Percentiles rank a stretch among this genome's conserved stretches.
phyloP scores from a whole-genome alignment of 1,140 invertebrate species.

The Drosophila elegans region DNA sequence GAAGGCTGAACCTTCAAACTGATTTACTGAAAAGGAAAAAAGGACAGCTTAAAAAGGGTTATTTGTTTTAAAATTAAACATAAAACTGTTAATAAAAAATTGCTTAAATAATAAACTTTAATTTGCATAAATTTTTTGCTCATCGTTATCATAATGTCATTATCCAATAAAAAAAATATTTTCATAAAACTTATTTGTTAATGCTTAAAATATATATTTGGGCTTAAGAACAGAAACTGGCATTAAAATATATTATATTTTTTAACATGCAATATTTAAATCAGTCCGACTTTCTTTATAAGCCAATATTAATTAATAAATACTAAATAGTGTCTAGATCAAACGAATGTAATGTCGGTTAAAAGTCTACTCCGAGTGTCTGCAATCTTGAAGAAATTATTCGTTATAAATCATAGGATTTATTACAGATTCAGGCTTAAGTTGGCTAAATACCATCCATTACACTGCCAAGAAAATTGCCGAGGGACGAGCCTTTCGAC shows the following conservation, averaged over 20 bases:
- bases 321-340: background rate
- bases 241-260: too few species aligned
- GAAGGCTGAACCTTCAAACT: constrained; percentile 2
- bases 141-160: too few species aligned
- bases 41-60: background rate
- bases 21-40: background rate
- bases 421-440: constrained; percentile 42
- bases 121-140: too few species aligned
- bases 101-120: too few species aligned
- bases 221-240: too few species aligned
- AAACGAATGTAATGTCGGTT: background rate
- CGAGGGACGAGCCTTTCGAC: constrained; percentile 10
- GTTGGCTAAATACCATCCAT: constrained; percentile 1
- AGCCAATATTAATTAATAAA: background rate
- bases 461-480: background rate
- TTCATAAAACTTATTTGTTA: too few species aligned
- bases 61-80: too few species aligned
- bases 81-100: too few species aligned
- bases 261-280: too few species aligned
- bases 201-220: too few species aligned
- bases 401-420: background rate
- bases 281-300: too few species aligned
- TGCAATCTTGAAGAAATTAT: background rate
- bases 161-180: too few species aligned
- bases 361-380: background rate